phyloP scores from a whole-genome alignment of 2,888 invertebrate species.

The Acanthococcus lagerstroemiae region DNA sequence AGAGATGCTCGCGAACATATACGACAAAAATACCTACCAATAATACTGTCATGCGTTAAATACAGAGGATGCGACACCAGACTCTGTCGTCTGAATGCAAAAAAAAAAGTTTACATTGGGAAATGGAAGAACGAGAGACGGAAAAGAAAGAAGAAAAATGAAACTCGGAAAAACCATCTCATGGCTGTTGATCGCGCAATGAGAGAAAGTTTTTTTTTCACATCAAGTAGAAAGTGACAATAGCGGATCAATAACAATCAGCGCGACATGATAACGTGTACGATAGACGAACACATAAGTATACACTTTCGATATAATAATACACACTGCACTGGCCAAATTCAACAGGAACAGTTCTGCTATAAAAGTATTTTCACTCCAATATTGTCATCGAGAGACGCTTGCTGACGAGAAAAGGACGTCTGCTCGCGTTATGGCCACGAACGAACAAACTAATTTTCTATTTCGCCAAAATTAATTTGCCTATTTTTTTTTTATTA shows the following conservation, averaged over 20 bases:
- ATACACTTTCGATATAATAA: neutral
- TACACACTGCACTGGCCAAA: neutral
- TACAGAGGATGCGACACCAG: too few species aligned
- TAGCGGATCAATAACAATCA: slow-evolving; percentile 26
- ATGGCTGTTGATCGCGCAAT: slow-evolving; percentile 21
- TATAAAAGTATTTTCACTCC: neutral
- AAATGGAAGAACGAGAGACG: too few species aligned
- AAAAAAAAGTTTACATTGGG: too few species aligned
- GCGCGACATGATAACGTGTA: slow-evolving; percentile 23
- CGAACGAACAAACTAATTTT: too few species aligned
- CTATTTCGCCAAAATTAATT: too few species aligned
- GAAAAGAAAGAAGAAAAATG: slow-evolving; percentile 2
- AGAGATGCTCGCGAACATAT: too few species aligned
- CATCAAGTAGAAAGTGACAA: slow-evolving; percentile 27
- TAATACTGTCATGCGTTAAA: too few species aligned
- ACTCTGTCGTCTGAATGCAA: too few species aligned
- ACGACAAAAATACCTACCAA: too few species aligned
- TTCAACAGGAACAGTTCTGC: neutral
- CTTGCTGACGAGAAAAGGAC: neutral
- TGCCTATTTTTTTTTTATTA: too few species aligned
- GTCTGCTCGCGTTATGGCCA: too few species aligned
- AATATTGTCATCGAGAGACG: neutral
- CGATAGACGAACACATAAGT: neutral
- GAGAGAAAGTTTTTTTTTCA: slow-evolving; percentile 25
- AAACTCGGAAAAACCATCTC: slow-evolving; percentile 22